phyloP scores from a whole-genome alignment of 2,113 vertebrate genomes.

The Glareola pratincola region DNA sequence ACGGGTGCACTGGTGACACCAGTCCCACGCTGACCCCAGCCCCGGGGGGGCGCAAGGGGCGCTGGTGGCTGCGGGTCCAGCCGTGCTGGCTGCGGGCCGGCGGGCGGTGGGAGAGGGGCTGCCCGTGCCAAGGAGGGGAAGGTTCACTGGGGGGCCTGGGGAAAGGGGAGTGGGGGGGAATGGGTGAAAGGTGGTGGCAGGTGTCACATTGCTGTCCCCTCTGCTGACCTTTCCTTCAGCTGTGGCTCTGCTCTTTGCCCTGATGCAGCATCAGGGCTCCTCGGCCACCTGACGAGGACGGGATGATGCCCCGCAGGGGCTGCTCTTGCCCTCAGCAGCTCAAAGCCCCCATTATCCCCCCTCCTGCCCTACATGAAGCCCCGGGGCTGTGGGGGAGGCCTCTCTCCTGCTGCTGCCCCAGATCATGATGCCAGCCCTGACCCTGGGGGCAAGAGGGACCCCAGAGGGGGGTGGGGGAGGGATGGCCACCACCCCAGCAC shows the following conservation, averaged over 20 bases:
- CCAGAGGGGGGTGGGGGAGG: fast-evolving
- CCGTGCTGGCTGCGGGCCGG: fast-evolving
- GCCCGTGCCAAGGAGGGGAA: constrained; percentile 55
- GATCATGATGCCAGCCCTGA: background rate
- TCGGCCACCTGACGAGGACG: too few species aligned
- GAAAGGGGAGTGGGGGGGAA: background rate
- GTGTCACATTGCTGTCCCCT: background rate
- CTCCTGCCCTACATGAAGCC: background rate
- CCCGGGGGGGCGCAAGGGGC: fast-evolving
- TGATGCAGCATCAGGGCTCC: fast-evolving
- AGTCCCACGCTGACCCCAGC: background rate
- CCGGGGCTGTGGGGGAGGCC: background rate
- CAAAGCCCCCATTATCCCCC: fast-evolving
- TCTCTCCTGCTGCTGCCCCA: background rate
- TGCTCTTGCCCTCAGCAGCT: background rate
- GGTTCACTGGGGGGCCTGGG: background rate
- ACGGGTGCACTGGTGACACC: background rate
- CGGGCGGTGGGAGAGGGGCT: background rate
- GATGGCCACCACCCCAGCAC: background rate
- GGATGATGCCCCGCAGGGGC: background rate
- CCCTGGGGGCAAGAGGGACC: background rate
- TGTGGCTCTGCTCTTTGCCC: background rate
- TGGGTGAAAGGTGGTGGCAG: constrained; percentile 51
- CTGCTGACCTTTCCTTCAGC: constrained; percentile 59
- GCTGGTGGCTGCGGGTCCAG: fast-evolving